Evolutionary conservation across 2,888 invertebrate species (phyloP), one percentile per base, ranked within the genome.

Genomic region (Heliconius cydno): DNA sequence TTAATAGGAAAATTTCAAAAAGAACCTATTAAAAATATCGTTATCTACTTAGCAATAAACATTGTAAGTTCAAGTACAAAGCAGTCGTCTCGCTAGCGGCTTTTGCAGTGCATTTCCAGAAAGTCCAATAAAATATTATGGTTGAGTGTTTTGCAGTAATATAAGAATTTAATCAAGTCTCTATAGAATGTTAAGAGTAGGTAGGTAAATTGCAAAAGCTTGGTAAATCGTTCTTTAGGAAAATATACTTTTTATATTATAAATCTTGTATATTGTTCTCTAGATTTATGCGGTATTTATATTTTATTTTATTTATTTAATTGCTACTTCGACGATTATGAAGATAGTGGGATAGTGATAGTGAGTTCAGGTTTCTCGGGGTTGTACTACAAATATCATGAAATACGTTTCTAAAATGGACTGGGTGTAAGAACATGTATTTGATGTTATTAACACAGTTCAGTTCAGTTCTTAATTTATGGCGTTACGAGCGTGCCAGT

Each of bases 31-130:
- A 72, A 72, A 72, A 28, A 72, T 52, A 72, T 72, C 28, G 25
- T 52, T 73, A 73, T 73, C 60, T n/a, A 60, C 15, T n/a, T 60
- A 1, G 25, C 34, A 60, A 70, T 70, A 70, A 70, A 73, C 73
- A 38, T 60, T 72, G 22, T 72, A 60, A 38, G 9, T 9, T 60
- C 60, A 25, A n/a, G 30, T 38, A 60, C 73, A 73, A 60, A 73
- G 34, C 3, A 6, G 34, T 34, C 57, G 72, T 57, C 12, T 57
- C 34, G 15, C 72, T n/a, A 34, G 60, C n/a, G 60, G 57, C 13
- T 73, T n/a, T 60, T 73, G 13, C 73, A 60, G n/a, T 60, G 22
- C 72, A n/a, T 73, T 60, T 38, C 13, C 34, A 73, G 60, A 73
- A 34, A 73, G 7, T 60, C n/a, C 60, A 34, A 70, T 70, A 46